These are phyloP conservation scores for Xestoiulus laeticollis DNA, from an alignment of 2,888 invertebrate genomes.

Conservation along the genomic window DNA sequence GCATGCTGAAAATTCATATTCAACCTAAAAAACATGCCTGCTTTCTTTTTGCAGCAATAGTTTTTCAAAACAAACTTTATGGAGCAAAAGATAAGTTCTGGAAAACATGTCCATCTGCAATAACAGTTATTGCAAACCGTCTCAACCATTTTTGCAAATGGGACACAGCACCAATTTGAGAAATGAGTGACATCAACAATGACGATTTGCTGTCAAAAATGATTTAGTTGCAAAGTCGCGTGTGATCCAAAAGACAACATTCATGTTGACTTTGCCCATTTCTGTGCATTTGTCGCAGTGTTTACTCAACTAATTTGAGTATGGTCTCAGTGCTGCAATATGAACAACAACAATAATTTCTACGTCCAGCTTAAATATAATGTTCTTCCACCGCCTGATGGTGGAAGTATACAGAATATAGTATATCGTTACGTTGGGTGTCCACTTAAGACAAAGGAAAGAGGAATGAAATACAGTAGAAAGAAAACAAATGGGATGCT, in stretches of 20 bases:
- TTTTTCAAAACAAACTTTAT: background rate
- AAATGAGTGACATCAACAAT: background rate
- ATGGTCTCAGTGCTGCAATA: background rate
- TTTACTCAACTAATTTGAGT: constrained; percentile 41
- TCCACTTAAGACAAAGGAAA: background rate
- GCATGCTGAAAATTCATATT: background rate
- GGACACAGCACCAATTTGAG: background rate
- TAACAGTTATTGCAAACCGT: background rate
- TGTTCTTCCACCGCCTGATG: background rate
- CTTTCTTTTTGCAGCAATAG: background rate
- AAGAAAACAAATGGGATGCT: background rate
- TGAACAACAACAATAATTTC: background rate
- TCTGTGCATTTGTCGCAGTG: background rate
- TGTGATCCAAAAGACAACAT: background rate
- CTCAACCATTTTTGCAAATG: background rate
- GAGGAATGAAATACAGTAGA: background rate
- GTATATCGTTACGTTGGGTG: background rate
- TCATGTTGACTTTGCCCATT: background rate
- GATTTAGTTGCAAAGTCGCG: constrained; percentile 11
- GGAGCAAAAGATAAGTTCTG: background rate
- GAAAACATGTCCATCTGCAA: background rate
- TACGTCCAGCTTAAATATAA: background rate
- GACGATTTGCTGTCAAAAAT: background rate
- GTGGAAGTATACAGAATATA: background rate
- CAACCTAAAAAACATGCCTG: background rate